A percentile compares a stretch with the other conserved stretches of the same genome.
These are phyloP conservation scores for Limnephilus marmoratus DNA, from an alignment of 2,888 invertebrate species.

Conservation along the genomic window DNA sequence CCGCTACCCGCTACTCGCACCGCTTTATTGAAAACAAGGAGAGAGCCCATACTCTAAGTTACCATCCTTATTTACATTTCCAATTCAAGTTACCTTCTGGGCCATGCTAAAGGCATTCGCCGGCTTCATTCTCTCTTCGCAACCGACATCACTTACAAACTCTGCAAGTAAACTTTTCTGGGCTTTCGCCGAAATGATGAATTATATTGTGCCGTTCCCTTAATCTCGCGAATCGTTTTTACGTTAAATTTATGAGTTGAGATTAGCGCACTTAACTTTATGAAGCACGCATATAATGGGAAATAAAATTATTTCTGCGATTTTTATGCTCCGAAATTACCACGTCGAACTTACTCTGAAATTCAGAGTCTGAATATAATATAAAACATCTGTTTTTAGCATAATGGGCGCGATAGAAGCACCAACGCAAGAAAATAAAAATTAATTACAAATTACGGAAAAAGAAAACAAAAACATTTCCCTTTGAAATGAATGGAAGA, in stretches of 20 bases:
- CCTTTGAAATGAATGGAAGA: neutral
- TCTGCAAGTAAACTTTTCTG: constrained; percentile 50
- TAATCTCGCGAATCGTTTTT: constrained; percentile 29
- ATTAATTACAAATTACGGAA: neutral
- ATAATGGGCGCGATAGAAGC: neutral
- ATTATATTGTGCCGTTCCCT: constrained; percentile 36
- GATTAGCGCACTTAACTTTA: constrained; percentile 36
- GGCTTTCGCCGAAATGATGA: constrained; percentile 34
- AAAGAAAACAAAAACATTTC: neutral
- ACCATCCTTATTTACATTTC: constrained; percentile 56
- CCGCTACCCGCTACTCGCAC: neutral
- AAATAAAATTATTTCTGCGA: neutral
- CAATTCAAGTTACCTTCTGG: constrained; percentile 57
- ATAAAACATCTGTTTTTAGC: neutral
- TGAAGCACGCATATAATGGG: neutral
- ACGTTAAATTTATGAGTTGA: constrained; percentile 40
- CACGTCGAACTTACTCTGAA: neutral
- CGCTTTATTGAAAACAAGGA: constrained; percentile 47
- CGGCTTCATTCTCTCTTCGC: constrained; percentile 30
- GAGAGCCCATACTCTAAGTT: constrained; percentile 43
- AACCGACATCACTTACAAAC: constrained; percentile 42
- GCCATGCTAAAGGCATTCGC: constrained; percentile 44
- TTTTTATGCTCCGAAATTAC: neutral
- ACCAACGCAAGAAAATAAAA: neutral
- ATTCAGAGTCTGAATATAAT: too few species aligned